Percentiles rank a stretch among this genome's conserved stretches.
Evolutionary conservation across 53 echinoderm and acorn worm genomes (phyloP).

Genomic region (Echinarachnius parma): DNA sequence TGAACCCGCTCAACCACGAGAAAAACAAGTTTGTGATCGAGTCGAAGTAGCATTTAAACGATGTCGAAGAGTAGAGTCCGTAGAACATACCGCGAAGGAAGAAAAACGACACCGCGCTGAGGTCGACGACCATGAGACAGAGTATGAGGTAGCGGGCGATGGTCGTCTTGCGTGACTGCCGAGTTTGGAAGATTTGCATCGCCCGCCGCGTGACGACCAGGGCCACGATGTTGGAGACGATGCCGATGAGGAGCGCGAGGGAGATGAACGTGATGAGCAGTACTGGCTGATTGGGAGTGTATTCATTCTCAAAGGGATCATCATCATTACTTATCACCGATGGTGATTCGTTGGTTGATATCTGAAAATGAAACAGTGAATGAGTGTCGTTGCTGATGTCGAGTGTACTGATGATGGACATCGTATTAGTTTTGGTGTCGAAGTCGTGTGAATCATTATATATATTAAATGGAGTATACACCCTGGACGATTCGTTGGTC

Average conservation of each 20-base stretch:
- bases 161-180: constrained; percentile 11
- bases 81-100: constrained; percentile 42
- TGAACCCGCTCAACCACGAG: constrained; percentile 60
- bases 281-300: no score
- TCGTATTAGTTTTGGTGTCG: no score
- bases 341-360: no score
- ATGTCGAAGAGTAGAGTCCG: constrained; percentile 3
- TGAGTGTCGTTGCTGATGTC: no score
- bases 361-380: no score
- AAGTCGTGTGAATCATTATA: no score
- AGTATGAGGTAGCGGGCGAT: constrained; percentile 37
- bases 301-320: no score
- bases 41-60: constrained; percentile 52
- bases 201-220: constrained; percentile 48
- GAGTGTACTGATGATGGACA: no score
- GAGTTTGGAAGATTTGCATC: background rate
- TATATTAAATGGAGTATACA: no score
- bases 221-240: constrained; percentile 53
- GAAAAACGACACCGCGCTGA: constrained; percentile 50
- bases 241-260: constrained; percentile 30
- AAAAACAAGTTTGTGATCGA: constrained; percentile 51
- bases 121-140: constrained; percentile 47
- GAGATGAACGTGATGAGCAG: no score
- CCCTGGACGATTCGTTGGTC: no score
- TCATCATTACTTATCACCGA: no score